Percentiles rank a stretch among this genome's conserved stretches.
phyloP scores from a whole-genome alignment of 2,797 vertebrate genomes.

The Emydoidea blandingii region DNA sequence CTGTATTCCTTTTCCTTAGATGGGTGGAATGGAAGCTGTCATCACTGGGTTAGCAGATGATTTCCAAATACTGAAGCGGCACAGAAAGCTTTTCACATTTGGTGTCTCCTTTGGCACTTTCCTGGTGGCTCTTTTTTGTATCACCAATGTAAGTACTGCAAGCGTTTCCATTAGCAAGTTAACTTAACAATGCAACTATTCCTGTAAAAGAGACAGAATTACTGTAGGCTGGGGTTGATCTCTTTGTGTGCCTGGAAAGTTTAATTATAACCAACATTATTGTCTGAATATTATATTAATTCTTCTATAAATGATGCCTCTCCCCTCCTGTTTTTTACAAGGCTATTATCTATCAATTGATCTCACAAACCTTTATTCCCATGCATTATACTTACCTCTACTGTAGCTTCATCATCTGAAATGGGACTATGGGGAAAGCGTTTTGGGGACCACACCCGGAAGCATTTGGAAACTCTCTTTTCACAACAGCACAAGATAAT shows the following conservation, averaged over 20 bases:
- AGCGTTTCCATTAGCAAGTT: background rate
- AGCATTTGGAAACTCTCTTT: background rate
- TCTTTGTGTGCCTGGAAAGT: background rate
- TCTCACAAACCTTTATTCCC: background rate
- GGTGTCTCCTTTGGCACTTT: slow-evolving; percentile 91
- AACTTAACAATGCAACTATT: background rate
- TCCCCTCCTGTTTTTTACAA: background rate
- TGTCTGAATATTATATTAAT: background rate
- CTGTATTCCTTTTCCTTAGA: slow-evolving; percentile 80
- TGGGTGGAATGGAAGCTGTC: slow-evolving; percentile 99
- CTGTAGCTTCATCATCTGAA: background rate
- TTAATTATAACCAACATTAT: background rate
- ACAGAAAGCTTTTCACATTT: slow-evolving; percentile 95
- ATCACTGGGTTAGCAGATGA: slow-evolving; percentile 97
- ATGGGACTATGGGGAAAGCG: background rate
- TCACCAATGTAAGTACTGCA: slow-evolving; percentile 92
- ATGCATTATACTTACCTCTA: background rate
- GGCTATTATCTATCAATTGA: background rate
- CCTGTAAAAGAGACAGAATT: background rate
- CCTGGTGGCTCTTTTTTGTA: slow-evolving; percentile 91
- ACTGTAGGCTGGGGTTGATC: background rate
- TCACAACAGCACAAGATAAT: background rate
- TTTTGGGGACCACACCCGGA: background rate
- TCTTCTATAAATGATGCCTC: background rate
- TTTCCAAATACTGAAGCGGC: slow-evolving; percentile 93